Percentiles rank a stretch among this genome's conserved stretches.
These are phyloP conservation scores for Rhea americana DNA, from an alignment of 2,113 vertebrate genomes.

Conservation along the genomic window DNA sequence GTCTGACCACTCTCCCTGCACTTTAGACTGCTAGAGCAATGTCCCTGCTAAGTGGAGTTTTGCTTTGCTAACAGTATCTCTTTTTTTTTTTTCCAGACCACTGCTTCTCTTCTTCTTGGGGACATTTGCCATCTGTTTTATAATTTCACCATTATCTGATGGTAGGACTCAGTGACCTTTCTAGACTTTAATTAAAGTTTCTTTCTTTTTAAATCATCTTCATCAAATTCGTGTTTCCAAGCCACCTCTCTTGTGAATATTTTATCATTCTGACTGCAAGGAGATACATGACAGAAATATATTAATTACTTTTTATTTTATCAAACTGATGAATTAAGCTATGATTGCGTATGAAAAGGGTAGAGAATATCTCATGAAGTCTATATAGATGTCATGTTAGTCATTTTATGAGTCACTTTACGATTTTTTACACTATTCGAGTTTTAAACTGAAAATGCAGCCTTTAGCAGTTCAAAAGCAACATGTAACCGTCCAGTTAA, in stretches of 20 bases:
- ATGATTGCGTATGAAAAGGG: constrained; percentile 44
- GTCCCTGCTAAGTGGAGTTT: constrained; percentile 5
- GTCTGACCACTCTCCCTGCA: background rate
- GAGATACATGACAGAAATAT: constrained; percentile 59
- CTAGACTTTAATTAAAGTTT: constrained; percentile 76
- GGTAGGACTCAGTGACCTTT: constrained; percentile 71
- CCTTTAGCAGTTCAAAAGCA: background rate
- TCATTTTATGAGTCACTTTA: constrained; percentile 30
- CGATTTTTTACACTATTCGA: constrained; percentile 28
- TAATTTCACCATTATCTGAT: constrained; percentile 71
- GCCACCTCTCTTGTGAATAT: constrained; percentile 63
- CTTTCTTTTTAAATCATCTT: constrained; percentile 73
- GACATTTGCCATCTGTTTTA: constrained; percentile 70
- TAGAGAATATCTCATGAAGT: constrained; percentile 42
- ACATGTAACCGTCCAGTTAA: background rate
- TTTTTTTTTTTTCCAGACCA: constrained; percentile 53
- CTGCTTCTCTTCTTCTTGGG: constrained; percentile 55
- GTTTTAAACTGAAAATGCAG: background rate
- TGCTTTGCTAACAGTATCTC: constrained; percentile 10
- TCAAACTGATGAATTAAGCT: constrained; percentile 63
- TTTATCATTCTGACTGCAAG: constrained; percentile 61
- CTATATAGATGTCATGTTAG: constrained; percentile 34
- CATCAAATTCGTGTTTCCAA: constrained; percentile 69
- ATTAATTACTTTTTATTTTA: constrained; percentile 70
- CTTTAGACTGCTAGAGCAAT: background rate